Evolutionary conservation across 2,888 invertebrate species (phyloP), one percentile per base, ranked within the genome.

Genomic region (Pyrocoelia pectoralis): DNA sequence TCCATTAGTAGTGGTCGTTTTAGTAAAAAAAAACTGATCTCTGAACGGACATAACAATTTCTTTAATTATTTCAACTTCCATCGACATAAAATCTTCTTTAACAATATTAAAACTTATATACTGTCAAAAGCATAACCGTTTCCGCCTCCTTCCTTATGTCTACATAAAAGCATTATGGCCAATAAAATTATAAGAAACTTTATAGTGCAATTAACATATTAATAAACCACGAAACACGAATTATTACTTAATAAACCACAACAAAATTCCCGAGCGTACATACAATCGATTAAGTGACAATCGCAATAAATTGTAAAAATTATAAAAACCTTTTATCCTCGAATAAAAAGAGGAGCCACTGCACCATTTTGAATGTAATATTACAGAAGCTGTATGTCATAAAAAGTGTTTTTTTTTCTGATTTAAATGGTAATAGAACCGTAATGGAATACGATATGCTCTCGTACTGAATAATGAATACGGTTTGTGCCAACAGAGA

Each of bases 381-480:
- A 46, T 17, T 46, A 46, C 46, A 46, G 15, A 46, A 18, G 46
- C 46, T 46, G 15, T 46, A 46, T n/a, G 46, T 46, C 17, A 46
- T 46, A 46, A 15, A 46, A 14, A 46, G 9, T 14, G 46, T 46
- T 15, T 46, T 43, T 43, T 43, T 43, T 46, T 46, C 46, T 46
- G 46, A 46, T 46, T 17, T 46, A 46, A 46, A 46, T 46, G 46
- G 46, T 46, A 46, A 41, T 41, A 14, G 14, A 41, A 41, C 41
- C 41, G 41, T 41, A 41, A 46, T 46, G 46, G 46, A 46, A 46
- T 46, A 46, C 46, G 46, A 46, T 46, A 46, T 46, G 46, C 17
- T 24, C 3, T 10, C 46, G 46, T 46, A 17, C 17, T 46, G 46
- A 46, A 46, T 46, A 46, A 46, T 46, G 17, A 46, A 46, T 46